Conservation (phyloP, 2,797 vertebrate genomes). For the Borostomias antarcticus region DNA sequence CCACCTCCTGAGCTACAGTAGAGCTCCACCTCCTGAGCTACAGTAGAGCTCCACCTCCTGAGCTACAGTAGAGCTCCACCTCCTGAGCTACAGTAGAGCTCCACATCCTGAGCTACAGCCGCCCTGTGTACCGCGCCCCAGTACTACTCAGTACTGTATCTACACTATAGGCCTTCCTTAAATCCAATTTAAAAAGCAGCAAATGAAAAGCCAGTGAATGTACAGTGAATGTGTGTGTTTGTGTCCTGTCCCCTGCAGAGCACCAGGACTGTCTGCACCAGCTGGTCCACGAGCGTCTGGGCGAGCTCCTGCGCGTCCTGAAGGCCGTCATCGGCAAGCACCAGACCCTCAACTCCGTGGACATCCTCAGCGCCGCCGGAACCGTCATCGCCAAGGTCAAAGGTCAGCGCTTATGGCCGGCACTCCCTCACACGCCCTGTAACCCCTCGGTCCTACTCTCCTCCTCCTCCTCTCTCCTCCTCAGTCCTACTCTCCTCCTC, state of each 20-base stretch:
- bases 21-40: too few relatives aligned
- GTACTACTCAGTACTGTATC: too few relatives aligned
- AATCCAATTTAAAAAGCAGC: too few relatives aligned
- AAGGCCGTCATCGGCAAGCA: slow-evolving; percentile 91
- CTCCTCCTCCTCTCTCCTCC: slow-evolving; percentile 44
- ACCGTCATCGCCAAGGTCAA: slow-evolving; percentile 93
- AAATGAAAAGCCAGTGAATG: too few relatives aligned
- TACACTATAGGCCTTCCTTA: too few relatives aligned
- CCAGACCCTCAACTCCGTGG: slow-evolving; percentile 92
- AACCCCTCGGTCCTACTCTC: slow-evolving; percentile 16
- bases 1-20: too few relatives aligned
- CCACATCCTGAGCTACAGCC: too few relatives aligned
- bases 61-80: too few relatives aligned
- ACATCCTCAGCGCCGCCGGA: slow-evolving; percentile 93
- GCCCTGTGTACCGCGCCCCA: too few relatives aligned
- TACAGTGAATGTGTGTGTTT: background rate
- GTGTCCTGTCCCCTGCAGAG: slow-evolving; percentile 67
- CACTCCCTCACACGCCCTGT: slow-evolving; percentile 17
- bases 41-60: too few relatives aligned
- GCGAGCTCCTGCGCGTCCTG: slow-evolving; percentile 89
- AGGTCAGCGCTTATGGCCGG: slow-evolving; percentile 78
- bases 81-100: too few relatives aligned
- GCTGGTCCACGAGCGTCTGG: slow-evolving; percentile 89
- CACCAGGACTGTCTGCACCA: slow-evolving; percentile 89
- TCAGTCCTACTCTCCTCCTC: slow-evolving; percentile 62